Evolutionary conservation across 2,888 invertebrate genomes (phyloP).

Genomic region (Biston stratarius): DNA sequence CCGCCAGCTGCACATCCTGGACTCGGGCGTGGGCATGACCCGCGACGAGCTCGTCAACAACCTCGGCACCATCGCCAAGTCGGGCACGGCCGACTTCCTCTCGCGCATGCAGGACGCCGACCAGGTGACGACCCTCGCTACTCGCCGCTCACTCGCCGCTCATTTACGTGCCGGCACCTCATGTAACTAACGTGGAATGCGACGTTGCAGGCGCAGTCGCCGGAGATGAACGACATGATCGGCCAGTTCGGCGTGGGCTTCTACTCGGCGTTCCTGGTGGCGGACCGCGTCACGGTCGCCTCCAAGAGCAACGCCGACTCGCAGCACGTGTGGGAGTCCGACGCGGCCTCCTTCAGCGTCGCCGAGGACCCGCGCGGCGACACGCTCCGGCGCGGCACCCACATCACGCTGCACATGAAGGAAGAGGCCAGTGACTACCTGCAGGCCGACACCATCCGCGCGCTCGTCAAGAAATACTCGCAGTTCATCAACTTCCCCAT

Average conservation of each 20-base stretch:
- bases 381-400: constrained; percentile 95
- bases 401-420: constrained; percentile 96
- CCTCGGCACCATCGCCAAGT: constrained; percentile 99
- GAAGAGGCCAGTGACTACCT: constrained; percentile 98
- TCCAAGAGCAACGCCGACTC: constrained; percentile 97
- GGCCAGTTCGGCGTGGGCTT: constrained; percentile 99
- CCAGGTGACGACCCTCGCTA: constrained; percentile 63
- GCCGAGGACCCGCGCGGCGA: constrained; percentile 97
- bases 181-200: too few relatives aligned
- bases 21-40: constrained; percentile 99
- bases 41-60: constrained; percentile 97
- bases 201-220: constrained; percentile 69
- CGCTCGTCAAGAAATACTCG: constrained; percentile 98
- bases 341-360: constrained; percentile 95
- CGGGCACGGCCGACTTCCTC: constrained; percentile 98
- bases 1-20: constrained; percentile 96
- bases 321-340: constrained; percentile 99
- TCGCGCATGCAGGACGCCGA: constrained; percentile 93
- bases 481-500: constrained; percentile 99
- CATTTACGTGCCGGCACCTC: too few relatives aligned
- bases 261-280: constrained; percentile 99
- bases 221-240: constrained; percentile 98
- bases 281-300: constrained; percentile 97
- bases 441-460: constrained; percentile 95
- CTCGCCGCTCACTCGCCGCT: too few relatives aligned